Conservation (phyloP, 2,888 invertebrate genomes). For the Conomelus anceps region DNA sequence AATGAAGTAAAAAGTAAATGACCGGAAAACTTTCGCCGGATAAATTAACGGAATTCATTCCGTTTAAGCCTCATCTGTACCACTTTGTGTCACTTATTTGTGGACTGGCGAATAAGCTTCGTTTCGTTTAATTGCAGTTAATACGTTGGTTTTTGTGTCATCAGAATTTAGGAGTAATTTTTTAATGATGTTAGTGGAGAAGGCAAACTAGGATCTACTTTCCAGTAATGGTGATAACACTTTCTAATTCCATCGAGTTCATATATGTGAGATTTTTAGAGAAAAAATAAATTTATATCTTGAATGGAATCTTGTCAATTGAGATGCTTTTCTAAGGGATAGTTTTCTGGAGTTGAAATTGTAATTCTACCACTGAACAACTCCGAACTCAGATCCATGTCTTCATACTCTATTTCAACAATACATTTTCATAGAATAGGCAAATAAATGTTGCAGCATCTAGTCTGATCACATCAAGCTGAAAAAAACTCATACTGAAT, state of each 20-base stretch:
- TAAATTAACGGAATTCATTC: not conserved
- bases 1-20: not conserved
- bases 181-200: not conserved
- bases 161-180: not conserved
- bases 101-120: too few species aligned
- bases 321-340: too few species aligned
- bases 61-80: not conserved
- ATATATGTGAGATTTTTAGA: not conserved
- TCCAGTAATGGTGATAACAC: not conserved
- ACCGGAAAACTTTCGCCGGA: not conserved
- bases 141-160: not conserved
- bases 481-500: too few species aligned
- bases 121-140: not conserved
- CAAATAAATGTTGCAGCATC: too few species aligned
- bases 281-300: not conserved
- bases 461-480: too few species aligned
- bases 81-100: not conserved
- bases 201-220: not conserved
- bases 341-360: too few species aligned
- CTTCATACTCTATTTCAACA: too few species aligned
- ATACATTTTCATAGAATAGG: too few species aligned
- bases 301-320: not conserved
- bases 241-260: not conserved
- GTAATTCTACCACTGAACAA: not conserved
- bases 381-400: too few species aligned